Evolutionary conservation across 2,888 invertebrate genomes (phyloP).

Genomic region (Helicoverpa assulta): DNA sequence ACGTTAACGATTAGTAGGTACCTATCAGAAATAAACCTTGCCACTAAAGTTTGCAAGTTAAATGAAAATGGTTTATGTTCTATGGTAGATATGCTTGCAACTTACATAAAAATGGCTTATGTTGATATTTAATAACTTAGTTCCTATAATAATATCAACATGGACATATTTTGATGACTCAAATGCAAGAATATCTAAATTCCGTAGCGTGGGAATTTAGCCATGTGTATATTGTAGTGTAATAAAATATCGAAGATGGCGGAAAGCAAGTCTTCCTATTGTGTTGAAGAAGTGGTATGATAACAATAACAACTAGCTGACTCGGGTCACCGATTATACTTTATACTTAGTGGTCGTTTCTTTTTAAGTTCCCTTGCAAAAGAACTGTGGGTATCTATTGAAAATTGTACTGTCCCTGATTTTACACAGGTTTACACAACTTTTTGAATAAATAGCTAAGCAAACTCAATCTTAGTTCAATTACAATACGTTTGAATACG

Average conservation of each 20-base stretch:
- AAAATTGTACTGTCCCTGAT: no score
- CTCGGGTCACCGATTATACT: slow-evolving; percentile 16
- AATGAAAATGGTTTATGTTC: not conserved
- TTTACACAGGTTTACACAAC: not conserved
- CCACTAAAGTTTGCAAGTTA: no score
- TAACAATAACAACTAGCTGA: slow-evolving; percentile 19
- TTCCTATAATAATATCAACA: not conserved
- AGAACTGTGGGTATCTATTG: not conserved
- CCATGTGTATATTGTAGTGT: slow-evolving; percentile 19
- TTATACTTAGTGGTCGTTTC: not conserved
- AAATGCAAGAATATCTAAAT: slow-evolving; percentile 29
- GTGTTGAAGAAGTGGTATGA: slow-evolving; percentile 24
- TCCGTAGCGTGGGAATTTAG: slow-evolving; percentile 38
- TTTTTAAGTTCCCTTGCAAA: not conserved
- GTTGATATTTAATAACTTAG: not conserved
- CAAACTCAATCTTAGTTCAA: not conserved
- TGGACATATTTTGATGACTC: slow-evolving; percentile 41
- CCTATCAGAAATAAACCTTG: no score
- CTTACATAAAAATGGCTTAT: not conserved
- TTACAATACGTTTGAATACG: not conserved
- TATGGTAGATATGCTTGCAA: no score
- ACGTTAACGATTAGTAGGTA: no score
- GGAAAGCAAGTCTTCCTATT: slow-evolving; percentile 23
- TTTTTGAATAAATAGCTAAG: not conserved
- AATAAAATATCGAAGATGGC: slow-evolving; percentile 33